A percentile compares a stretch with the other conserved stretches of the same genome.
Conservation (phyloP, 2,888 invertebrate genomes). For the Coleophora deauratella region DNA sequence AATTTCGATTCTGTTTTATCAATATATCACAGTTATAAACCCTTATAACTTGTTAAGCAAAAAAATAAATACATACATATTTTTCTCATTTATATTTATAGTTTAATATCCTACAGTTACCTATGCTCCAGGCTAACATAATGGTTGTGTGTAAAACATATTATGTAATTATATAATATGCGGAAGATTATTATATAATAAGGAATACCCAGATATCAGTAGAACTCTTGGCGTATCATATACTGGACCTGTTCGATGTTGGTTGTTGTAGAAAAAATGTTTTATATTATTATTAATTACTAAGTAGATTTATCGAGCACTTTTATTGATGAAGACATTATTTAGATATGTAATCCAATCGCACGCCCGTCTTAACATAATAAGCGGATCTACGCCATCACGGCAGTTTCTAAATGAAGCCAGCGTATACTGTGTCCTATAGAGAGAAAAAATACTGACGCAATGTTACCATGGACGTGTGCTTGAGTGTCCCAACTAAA, state of each 20-base stretch:
- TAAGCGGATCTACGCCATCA: too few species aligned
- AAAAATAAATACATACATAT: constrained; percentile 1
- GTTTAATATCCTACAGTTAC: constrained; percentile 1
- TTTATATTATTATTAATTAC: constrained; percentile 18
- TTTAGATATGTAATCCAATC: too few species aligned
- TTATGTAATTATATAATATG: constrained; percentile 22
- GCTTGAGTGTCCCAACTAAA: too few species aligned
- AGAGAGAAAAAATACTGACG: too few species aligned
- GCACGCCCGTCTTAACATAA: too few species aligned
- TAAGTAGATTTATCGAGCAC: constrained; percentile 10
- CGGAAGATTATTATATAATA: background rate
- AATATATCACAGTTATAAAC: too few species aligned
- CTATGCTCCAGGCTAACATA: constrained; percentile 30
- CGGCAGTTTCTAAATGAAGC: too few species aligned
- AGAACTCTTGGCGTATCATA: constrained; percentile 3
- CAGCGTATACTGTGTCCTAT: too few species aligned
- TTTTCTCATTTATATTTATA: constrained; percentile 4
- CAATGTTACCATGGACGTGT: too few species aligned
- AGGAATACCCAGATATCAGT: too few species aligned
- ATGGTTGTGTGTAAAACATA: constrained; percentile 48
- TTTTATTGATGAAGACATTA: background rate
- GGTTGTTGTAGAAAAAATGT: constrained; percentile 32
- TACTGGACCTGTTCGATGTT: constrained; percentile 34
- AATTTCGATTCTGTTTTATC: too few species aligned
- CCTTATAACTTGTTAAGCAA: too few species aligned